Percentiles rank a stretch among this genome's conserved stretches.
Evolutionary conservation across 2,797 vertebrate species (phyloP).

Genomic region (Craterocephalus amniculus): DNA sequence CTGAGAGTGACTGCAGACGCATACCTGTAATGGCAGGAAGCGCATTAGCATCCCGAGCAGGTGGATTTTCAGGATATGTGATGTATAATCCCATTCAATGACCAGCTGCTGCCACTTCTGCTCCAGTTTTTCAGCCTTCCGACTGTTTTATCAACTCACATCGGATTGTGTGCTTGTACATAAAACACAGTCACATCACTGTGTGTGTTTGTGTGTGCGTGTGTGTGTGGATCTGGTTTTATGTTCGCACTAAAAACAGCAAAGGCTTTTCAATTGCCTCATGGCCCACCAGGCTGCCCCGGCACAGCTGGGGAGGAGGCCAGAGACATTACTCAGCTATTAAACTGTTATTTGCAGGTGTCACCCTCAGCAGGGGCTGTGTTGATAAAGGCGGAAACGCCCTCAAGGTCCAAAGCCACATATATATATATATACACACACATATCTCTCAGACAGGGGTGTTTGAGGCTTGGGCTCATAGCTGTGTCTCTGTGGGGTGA

Average conservation of each 20-base stretch:
- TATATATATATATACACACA: conserved; percentile 28
- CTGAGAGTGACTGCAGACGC: conserved; percentile 8
- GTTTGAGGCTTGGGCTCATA: conserved; percentile 35
- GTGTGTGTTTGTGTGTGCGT: conserved; percentile 33
- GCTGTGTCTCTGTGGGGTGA: conserved; percentile 40
- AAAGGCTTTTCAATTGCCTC: conserved; percentile 57
- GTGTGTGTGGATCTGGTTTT: conserved; percentile 27
- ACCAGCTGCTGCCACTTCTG: conserved; percentile 25
- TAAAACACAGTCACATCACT: conserved; percentile 9
- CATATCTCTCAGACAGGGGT: conserved; percentile 44
- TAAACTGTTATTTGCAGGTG: conserved; percentile 79
- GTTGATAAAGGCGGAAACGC: conserved; percentile 61
- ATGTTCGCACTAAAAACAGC: conserved; percentile 36
- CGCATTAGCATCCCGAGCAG: conserved; percentile 48
- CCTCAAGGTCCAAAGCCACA: conserved; percentile 59
- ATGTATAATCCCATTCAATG: conserved; percentile 19
- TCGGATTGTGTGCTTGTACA: not conserved
- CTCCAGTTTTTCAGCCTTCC: conserved; percentile 49
- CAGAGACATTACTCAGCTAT: conserved; percentile 76
- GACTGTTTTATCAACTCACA: conserved; percentile 46
- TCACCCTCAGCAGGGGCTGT: conserved; percentile 72
- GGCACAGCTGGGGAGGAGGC: conserved; percentile 64
- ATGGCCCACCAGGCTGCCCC: conserved; percentile 49
- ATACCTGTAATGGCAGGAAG: conserved; percentile 37
- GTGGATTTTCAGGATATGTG: conserved; percentile 50